These are phyloP conservation scores for Coreoperca whiteheadi DNA, from an alignment of 2,113 vertebrate species.

Conservation along the genomic window DNA sequence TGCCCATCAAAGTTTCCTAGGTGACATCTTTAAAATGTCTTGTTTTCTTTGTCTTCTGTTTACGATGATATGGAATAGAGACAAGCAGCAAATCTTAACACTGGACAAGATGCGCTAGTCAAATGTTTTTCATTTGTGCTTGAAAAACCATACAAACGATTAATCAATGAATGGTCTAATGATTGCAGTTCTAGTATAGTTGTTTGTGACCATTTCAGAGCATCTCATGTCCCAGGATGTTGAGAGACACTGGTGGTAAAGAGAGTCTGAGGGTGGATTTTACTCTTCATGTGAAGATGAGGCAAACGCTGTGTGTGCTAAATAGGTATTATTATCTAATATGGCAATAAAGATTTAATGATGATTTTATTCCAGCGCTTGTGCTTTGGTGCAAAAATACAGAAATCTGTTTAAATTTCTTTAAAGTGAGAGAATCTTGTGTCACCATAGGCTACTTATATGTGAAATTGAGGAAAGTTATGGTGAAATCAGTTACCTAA, in stretches of 20 bases:
- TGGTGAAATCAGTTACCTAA: background rate
- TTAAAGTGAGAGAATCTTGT: background rate
- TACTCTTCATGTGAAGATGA: background rate
- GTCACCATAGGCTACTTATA: background rate
- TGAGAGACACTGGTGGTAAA: background rate
- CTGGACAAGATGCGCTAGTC: background rate
- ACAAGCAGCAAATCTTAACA: background rate
- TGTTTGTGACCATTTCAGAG: background rate
- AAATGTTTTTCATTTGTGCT: background rate
- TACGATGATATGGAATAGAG: background rate
- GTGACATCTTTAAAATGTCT: background rate
- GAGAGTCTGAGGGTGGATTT: background rate
- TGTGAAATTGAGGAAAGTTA: background rate
- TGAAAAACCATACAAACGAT: background rate
- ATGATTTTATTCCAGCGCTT: slow-evolving; percentile 4
- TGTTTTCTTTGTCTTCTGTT: background rate
- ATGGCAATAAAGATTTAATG: slow-evolving; percentile 49
- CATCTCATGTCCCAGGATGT: background rate
- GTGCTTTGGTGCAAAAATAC: slow-evolving; percentile 22
- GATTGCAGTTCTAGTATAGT: background rate
- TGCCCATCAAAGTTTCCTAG: background rate
- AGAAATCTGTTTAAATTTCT: background rate
- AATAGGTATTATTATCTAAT: slow-evolving; percentile 24
- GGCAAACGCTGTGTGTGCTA: background rate
- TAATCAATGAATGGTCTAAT: background rate